Percentiles rank a stretch among this genome's conserved stretches.
These are phyloP conservation scores for Dissostichus mawsoni DNA, from an alignment of 2,113 vertebrate genomes.

Conservation along the genomic window DNA sequence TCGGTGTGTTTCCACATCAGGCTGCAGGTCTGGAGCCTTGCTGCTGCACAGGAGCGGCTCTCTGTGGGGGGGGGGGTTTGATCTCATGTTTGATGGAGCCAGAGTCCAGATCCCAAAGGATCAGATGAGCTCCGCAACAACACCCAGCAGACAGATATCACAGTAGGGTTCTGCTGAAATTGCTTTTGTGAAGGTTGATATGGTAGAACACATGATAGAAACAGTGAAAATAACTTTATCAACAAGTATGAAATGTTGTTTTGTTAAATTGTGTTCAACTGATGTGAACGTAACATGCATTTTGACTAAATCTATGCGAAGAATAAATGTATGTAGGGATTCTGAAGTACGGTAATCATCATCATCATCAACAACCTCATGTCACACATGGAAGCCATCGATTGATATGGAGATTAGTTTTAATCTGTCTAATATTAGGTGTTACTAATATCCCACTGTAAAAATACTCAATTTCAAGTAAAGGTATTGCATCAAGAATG, in stretches of 20 bases:
- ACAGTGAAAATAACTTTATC: neutral
- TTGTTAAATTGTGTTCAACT: neutral
- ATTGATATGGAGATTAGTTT: neutral
- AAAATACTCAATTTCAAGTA: no score
- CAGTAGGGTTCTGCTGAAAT: neutral
- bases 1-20: conserved; percentile 17
- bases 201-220: neutral
- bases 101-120: conserved; percentile 81
- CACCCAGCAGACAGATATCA: neutral
- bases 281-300: neutral
- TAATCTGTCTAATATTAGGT: neutral
- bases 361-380: neutral
- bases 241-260: neutral
- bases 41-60: conserved; percentile 59
- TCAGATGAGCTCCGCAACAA: conserved; percentile 80
- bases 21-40: neutral
- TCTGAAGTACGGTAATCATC: neutral
- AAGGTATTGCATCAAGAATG: no score
- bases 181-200: neutral
- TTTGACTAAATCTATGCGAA: neutral
- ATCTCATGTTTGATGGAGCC: conserved; percentile 78
- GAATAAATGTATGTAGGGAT: neutral
- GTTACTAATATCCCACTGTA: no score
- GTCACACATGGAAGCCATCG: neutral
- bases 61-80: conserved; percentile 69